These are phyloP conservation scores for Leptinotarsa undecemlineata DNA, from an alignment of 1,140 invertebrate species.

Conservation along the genomic window DNA sequence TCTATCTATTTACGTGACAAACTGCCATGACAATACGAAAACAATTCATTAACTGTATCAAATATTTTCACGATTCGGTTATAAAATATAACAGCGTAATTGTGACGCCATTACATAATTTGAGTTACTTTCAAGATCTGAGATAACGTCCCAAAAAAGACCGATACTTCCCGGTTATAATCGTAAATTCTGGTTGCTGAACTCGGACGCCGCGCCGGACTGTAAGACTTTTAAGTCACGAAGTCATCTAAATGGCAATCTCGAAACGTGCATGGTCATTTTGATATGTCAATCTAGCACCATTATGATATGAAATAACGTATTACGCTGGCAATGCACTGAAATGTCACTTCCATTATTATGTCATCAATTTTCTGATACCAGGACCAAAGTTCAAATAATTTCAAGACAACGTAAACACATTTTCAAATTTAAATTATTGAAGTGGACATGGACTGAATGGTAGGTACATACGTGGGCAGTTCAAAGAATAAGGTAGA, in stretches of 20 bases:
- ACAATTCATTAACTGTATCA: not conserved
- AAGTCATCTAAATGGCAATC: not conserved
- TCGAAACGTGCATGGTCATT: not conserved
- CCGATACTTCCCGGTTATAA: not conserved
- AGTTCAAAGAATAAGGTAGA: too few relatives aligned
- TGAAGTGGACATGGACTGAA: too few relatives aligned
- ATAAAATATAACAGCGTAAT: not conserved
- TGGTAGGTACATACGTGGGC: too few relatives aligned
- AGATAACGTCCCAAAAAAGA: not conserved
- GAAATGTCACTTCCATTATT: too few relatives aligned
- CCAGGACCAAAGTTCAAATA: too few relatives aligned
- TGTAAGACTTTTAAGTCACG: not conserved
- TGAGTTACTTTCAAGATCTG: not conserved
- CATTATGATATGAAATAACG: not conserved
- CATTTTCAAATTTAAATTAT: too few relatives aligned
- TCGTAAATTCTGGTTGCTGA: not conserved
- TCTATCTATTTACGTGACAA: not conserved
- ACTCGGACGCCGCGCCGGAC: not conserved
- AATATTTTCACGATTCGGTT: slow-evolving; percentile 5
- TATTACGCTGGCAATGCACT: too few relatives aligned
- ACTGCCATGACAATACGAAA: not conserved
- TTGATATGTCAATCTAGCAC: not conserved
- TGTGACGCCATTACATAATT: not conserved
- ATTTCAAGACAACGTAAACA: too few relatives aligned
- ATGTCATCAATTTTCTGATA: too few relatives aligned